Evolutionary conservation across 2,888 invertebrate species (phyloP).

Genomic region (Rotaria macrura): DNA sequence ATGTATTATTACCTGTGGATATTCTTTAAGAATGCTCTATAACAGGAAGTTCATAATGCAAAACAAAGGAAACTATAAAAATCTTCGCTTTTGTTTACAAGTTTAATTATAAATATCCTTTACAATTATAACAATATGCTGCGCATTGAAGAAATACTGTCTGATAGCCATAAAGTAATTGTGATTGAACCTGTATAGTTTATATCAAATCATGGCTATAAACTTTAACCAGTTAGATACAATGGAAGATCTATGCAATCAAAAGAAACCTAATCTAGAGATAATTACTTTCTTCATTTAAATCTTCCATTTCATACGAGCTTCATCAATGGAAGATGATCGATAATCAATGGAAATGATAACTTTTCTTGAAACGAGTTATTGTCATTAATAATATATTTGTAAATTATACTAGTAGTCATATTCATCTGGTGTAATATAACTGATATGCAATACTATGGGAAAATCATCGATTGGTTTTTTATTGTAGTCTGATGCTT

Average conservation of each 20-base stretch:
- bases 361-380: neutral
- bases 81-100: too few species aligned
- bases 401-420: neutral
- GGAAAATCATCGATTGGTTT: neutral
- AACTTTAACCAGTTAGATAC: neutral
- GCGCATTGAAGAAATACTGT: neutral
- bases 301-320: neutral
- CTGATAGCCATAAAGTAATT: neutral
- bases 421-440: neutral
- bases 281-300: neutral
- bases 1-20: too few species aligned
- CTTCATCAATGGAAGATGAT: neutral
- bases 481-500: neutral
- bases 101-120: neutral
- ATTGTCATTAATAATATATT: too few species aligned
- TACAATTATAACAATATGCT: neutral
- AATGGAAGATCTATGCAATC: neutral
- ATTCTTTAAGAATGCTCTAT: too few species aligned
- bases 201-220: neutral
- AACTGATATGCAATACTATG: neutral
- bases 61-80: too few species aligned
- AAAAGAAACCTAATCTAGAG: neutral
- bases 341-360: neutral
- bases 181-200: neutral
- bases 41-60: too few species aligned